Percentiles rank a stretch among this genome's conserved stretches.
These are phyloP conservation scores for Scaptomyza hsui DNA, from an alignment of 1,140 invertebrate species.

Conservation along the genomic window DNA sequence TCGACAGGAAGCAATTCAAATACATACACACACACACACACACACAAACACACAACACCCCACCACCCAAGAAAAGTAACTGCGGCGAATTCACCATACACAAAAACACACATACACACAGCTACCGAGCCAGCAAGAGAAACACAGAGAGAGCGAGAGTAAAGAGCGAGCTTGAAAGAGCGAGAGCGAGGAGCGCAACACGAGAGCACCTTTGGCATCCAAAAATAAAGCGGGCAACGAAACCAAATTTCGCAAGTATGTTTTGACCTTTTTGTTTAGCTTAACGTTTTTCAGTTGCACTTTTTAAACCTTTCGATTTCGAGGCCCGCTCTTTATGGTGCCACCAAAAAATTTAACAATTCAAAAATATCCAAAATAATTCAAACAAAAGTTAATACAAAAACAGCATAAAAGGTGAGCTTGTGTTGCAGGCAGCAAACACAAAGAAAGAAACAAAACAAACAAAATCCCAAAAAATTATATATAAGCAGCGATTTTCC, in stretches of 20 bases:
- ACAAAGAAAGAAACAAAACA: no score
- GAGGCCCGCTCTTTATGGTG: neutral
- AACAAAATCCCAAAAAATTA: slow-evolving; percentile 3
- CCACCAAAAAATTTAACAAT: slow-evolving; percentile 1
- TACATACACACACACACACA: slow-evolving; percentile 48
- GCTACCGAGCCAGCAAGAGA: slow-evolving; percentile 34
- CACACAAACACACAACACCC: slow-evolving; percentile 16
- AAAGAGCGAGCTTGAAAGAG: slow-evolving; percentile 2
- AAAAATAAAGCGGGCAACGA: slow-evolving; percentile 36
- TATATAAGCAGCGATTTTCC: slow-evolving; percentile 38
- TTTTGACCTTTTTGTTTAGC: slow-evolving; percentile 65
- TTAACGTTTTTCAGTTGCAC: slow-evolving; percentile 43
- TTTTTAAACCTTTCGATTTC: slow-evolving; percentile 18
- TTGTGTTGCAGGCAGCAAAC: slow-evolving; percentile 28
- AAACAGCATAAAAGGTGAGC: slow-evolving; percentile 32
- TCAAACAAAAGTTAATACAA: slow-evolving; percentile 2
- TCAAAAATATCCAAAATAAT: slow-evolving; percentile 27
- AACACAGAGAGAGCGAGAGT: slow-evolving; percentile 36
- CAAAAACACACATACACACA: slow-evolving; percentile 21
- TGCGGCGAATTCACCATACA: slow-evolving; percentile 70
- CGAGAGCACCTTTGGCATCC: slow-evolving; percentile 58
- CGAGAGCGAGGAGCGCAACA: slow-evolving; percentile 42
- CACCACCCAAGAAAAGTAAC: slow-evolving; percentile 49
- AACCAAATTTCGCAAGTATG: slow-evolving; percentile 69
- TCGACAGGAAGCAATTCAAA: slow-evolving; percentile 66